Conservation (phyloP, 2,888 invertebrate species). For the Andrena flavipes region DNA sequence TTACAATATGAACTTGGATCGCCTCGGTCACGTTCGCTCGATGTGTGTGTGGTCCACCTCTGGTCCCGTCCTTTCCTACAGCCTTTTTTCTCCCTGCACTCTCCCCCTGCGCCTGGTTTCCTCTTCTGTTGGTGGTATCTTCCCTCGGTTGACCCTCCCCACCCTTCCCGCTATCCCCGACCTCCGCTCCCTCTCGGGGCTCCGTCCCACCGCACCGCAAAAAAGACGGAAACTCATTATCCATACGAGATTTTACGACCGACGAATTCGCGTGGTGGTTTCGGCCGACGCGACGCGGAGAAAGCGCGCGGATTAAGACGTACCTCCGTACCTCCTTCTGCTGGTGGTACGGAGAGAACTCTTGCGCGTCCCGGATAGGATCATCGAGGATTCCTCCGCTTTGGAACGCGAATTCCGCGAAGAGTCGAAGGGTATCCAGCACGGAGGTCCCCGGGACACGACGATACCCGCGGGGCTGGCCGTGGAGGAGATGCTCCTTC, state of each 20-base stretch:
- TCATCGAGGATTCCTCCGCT: background rate
- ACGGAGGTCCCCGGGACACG: no score
- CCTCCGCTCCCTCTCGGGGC: background rate
- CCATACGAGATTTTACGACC: slow-evolving; percentile 58
- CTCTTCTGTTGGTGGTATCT: slow-evolving; percentile 25
- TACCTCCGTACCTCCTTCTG: no score
- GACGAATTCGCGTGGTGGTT: slow-evolving; percentile 25
- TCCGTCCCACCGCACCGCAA: slow-evolving; percentile 59
- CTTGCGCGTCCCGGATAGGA: background rate
- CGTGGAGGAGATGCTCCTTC: no score
- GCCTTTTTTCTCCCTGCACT: slow-evolving; percentile 59
- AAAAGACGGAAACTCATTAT: slow-evolving; percentile 78
- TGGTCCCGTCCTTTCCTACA: slow-evolving; percentile 65
- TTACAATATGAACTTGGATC: slow-evolving; percentile 83
- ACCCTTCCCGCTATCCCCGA: background rate
- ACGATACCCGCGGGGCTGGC: no score
- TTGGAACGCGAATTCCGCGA: background rate
- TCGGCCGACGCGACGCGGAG: slow-evolving; percentile 25
- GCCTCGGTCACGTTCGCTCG: slow-evolving; percentile 83
- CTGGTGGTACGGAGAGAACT: background rate
- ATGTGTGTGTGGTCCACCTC: slow-evolving; percentile 82
- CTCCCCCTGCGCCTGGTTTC: slow-evolving; percentile 44
- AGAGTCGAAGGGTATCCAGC: no score
- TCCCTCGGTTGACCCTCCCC: slow-evolving; percentile 14
- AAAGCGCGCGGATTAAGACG: background rate